These are phyloP conservation scores for Lycaena phlaeas DNA, from an alignment of 2,888 invertebrate genomes.

Conservation along the genomic window DNA sequence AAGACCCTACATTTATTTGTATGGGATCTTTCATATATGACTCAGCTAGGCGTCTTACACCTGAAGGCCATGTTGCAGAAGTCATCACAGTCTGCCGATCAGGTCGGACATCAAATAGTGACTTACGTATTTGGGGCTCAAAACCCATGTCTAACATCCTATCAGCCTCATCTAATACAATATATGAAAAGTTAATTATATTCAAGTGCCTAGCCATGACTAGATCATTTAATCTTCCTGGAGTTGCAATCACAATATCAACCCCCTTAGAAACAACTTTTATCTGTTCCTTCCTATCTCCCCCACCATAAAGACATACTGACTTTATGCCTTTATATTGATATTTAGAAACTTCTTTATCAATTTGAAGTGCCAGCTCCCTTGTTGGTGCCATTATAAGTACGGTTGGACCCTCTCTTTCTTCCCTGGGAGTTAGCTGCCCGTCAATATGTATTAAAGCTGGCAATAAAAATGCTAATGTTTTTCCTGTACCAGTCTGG, in stretches of 20 bases:
- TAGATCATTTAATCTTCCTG: conserved; percentile 94
- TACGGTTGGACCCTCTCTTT: conserved; percentile 87
- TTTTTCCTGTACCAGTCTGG: conserved; percentile 96
- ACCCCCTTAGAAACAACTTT: conserved; percentile 82
- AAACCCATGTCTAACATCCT: conserved; percentile 92
- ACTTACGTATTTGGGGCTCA: conserved; percentile 89
- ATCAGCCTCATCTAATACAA: conserved; percentile 94
- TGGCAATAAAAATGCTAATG: conserved; percentile 93
- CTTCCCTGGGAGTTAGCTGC: conserved; percentile 80
- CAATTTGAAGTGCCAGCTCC: conserved; percentile 94
- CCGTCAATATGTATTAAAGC: conserved; percentile 94
- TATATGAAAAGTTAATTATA: conserved; percentile 85
- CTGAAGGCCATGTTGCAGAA: conserved; percentile 95
- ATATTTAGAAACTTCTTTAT: conserved; percentile 92
- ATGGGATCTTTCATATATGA: conserved; percentile 92
- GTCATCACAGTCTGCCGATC: conserved; percentile 98
- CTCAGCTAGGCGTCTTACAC: conserved; percentile 87
- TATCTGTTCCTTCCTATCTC: conserved; percentile 85
- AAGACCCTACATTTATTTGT: conserved; percentile 90
- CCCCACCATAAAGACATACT: conserved; percentile 94
- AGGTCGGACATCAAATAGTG: conserved; percentile 85
- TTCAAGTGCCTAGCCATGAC: conserved; percentile 80
- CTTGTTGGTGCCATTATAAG: conserved; percentile 93
- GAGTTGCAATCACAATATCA: conserved; percentile 96
- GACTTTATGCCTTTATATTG: conserved; percentile 89